These are phyloP conservation scores for Agrotis exclamationis DNA, from an alignment of 2,888 invertebrate species.

Conservation along the genomic window DNA sequence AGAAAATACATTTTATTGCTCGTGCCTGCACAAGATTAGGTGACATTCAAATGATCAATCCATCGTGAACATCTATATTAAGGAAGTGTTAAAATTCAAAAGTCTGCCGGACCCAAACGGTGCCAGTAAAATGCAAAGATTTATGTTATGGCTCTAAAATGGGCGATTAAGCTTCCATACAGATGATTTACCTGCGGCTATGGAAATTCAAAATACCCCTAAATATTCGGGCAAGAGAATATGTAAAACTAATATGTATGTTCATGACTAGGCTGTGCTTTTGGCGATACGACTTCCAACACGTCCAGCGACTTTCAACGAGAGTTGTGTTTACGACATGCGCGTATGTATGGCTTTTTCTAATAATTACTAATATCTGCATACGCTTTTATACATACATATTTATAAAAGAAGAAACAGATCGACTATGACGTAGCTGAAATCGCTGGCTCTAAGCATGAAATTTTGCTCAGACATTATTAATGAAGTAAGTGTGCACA, in stretches of 20 bases:
- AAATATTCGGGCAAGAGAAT: neutral
- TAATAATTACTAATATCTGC: neutral
- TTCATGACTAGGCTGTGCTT: too few species aligned
- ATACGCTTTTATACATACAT: too few species aligned
- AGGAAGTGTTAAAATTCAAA: constrained; percentile 55
- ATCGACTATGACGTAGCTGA: too few species aligned
- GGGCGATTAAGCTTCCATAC: constrained; percentile 17
- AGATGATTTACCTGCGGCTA: neutral
- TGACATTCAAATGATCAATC: neutral
- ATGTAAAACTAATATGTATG: neutral
- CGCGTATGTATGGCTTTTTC: neutral
- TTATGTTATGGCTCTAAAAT: constrained; percentile 42
- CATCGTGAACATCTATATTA: constrained; percentile 6
- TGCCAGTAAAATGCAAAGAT: constrained; percentile 52
- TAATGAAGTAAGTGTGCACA: too few species aligned
- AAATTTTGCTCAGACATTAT: too few species aligned
- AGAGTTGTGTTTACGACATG: neutral
- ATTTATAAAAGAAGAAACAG: too few species aligned
- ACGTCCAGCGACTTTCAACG: too few species aligned
- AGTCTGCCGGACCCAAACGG: constrained; percentile 36
- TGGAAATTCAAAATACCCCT: neutral
- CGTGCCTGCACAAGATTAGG: too few species aligned
- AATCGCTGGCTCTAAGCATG: too few species aligned
- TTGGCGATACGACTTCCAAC: neutral
- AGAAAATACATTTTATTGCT: too few species aligned